A percentile compares a stretch with the other conserved stretches of the same genome.
phyloP scores from a whole-genome alignment of 2,113 vertebrate genomes.

The Takifugu bimaculatus region DNA sequence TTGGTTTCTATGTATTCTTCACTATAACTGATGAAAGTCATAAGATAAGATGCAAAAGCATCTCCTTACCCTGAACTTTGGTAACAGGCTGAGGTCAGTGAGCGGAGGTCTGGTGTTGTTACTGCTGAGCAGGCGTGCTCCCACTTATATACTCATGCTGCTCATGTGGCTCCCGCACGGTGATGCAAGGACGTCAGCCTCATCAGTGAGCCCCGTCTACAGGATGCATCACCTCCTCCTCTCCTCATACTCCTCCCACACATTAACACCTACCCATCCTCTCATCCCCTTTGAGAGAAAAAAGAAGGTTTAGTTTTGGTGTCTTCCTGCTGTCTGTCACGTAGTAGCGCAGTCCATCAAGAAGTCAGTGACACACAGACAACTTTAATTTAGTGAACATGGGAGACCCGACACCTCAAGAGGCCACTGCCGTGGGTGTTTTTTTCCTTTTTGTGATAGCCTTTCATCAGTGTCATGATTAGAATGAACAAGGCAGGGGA shows the following conservation, averaged over 20 bases:
- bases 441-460: slow-evolving; percentile 33
- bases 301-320: slow-evolving; percentile 34
- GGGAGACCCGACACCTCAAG: slow-evolving; percentile 42
- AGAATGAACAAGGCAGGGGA: slow-evolving; percentile 6
- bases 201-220: slow-evolving; percentile 40
- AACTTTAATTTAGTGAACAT: slow-evolving; percentile 63
- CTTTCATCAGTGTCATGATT: slow-evolving; percentile 61
- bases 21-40: not conserved
- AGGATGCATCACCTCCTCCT: slow-evolving; percentile 40
- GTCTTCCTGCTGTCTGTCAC: slow-evolving; percentile 64
- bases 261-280: slow-evolving; percentile 11
- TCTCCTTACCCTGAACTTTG: slow-evolving; percentile 65
- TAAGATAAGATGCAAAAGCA: not conserved
- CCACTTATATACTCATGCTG: slow-evolving; percentile 57
- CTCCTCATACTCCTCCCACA: slow-evolving; percentile 35
- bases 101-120: slow-evolving; percentile 44
- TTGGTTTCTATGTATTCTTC: not conserved
- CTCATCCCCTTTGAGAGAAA: slow-evolving; percentile 26
- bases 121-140: slow-evolving; percentile 43
- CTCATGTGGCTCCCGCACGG: slow-evolving; percentile 46
- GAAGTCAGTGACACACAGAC: slow-evolving; percentile 53
- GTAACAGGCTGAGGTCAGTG: slow-evolving; percentile 49
- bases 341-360: slow-evolving; percentile 73
- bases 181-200: slow-evolving; percentile 66
- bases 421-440: slow-evolving; percentile 55